These are phyloP conservation scores for Muschampia staudingeri DNA, from an alignment of 2,888 invertebrate species.

Conservation along the genomic window DNA sequence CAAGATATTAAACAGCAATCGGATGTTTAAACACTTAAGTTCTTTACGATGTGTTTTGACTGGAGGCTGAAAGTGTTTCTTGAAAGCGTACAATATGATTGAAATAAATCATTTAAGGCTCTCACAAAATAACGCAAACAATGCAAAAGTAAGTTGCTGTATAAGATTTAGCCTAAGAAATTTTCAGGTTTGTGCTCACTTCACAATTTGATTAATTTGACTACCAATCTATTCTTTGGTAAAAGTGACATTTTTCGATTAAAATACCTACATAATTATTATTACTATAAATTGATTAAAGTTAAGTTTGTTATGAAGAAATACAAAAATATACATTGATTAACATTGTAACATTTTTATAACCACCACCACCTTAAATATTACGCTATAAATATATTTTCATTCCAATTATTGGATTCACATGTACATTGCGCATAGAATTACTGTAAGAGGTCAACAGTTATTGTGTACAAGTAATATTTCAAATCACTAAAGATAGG, in stretches of 20 bases:
- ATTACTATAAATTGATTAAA: conserved; percentile 56
- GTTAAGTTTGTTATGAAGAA: conserved; percentile 53
- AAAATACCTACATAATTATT: conserved; percentile 43
- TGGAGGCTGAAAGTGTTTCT: neutral
- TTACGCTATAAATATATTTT: conserved; percentile 17
- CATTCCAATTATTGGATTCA: neutral
- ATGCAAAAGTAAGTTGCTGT: neutral
- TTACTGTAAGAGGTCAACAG: conserved; percentile 18
- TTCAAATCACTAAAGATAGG: conserved; percentile 25
- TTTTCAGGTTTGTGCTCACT: conserved; percentile 34
- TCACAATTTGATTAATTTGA: conserved; percentile 38
- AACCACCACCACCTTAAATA: conserved; percentile 61
- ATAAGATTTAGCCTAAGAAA: neutral
- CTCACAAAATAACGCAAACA: neutral
- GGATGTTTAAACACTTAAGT: too few species aligned
- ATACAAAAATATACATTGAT: conserved; percentile 66
- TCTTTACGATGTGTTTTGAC: neutral
- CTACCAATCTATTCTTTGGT: conserved; percentile 64
- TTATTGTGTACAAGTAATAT: conserved; percentile 26
- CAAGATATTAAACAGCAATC: neutral
- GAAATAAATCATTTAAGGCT: neutral
- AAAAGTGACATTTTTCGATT: conserved; percentile 58
- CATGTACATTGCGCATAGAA: conserved; percentile 28
- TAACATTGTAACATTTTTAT: conserved; percentile 55
- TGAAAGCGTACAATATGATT: neutral